phyloP scores from a whole-genome alignment of 2,113 vertebrate genomes.

The Menura novaehollandiae region DNA sequence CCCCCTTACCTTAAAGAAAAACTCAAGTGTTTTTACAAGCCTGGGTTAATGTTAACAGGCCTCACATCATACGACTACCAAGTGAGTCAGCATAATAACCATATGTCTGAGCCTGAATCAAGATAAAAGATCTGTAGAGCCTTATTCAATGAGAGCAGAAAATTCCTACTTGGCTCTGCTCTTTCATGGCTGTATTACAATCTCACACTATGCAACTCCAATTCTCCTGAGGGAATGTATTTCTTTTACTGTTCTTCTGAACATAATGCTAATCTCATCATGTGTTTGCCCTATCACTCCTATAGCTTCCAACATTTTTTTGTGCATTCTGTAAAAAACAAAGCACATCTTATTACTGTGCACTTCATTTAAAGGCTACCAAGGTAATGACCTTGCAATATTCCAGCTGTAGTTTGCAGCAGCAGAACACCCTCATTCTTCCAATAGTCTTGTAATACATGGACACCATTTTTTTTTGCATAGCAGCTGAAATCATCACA shows the following conservation, averaged over 20 bases:
- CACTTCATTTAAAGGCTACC: background rate
- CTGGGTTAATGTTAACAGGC: background rate
- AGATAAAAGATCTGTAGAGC: background rate
- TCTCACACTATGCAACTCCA: background rate
- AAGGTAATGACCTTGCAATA: conserved; percentile 30
- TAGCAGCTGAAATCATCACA: background rate
- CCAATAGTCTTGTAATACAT: conserved; percentile 40
- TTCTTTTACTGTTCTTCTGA: background rate
- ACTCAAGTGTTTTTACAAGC: background rate
- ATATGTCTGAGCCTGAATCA: background rate
- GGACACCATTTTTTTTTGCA: background rate
- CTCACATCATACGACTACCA: background rate
- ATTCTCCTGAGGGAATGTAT: conserved; percentile 1
- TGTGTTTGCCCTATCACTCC: background rate
- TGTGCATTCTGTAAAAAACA: background rate
- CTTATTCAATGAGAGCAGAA: background rate
- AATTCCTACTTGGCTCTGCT: conserved; percentile 28
- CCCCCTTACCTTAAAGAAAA: background rate
- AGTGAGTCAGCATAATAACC: conserved; percentile 11
- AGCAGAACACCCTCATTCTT: conserved; percentile 29
- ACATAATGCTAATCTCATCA: background rate
- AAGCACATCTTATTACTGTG: background rate
- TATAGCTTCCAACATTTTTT: background rate
- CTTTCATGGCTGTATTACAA: background rate
- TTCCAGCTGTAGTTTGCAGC: background rate